Base-by-base conservation (phyloP, 2,113 vertebrate genomes). In the Alligator mississippiensis region DNA sequence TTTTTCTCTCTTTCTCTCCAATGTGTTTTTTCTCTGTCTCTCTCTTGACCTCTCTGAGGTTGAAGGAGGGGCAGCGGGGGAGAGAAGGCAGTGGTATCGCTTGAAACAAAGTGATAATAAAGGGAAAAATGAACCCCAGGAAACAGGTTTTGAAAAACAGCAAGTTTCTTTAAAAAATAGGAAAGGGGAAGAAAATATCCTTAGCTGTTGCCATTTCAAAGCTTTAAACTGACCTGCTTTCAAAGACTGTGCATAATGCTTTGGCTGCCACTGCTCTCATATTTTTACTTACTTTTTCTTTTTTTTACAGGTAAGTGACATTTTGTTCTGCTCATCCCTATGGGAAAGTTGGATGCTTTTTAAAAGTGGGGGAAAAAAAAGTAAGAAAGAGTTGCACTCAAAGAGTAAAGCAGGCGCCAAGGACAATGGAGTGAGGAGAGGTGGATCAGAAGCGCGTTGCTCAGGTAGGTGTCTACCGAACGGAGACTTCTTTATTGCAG, bases 231-330 rank as follows among this genome's bases (percentile, higher is more conserved):
- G 97, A 97, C 98, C 97, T 96, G 96, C 97, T 98, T 98, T 98
- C 97, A 98, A 98, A 98, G 96, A 83, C 85, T 21, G 79, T 77
- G 24, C 95, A 68, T 96, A 96, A 97, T 95, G 81, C 79, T 96
- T 89, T 88, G 78, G 72, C 80, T 97, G 92, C 97, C 93, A 96
- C 91, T 96, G 95, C 82, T 96, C 30, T 94, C 78, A 95, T 90
- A 82, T 84, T 88, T 78, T 6, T 22, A 22, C 58, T 11, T 72
- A 77, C 77, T 75, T 59, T 4, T 7, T 5, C 12, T 55, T 27
- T 19, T 38, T 92, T 93, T 96, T 95, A 96, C 92, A 98, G 97
- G 97, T 98, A 98, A 98, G 97, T 98, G 97, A 95, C 95, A 97
- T 97, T 98, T 98, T 96, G 93, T 97, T 98, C 96, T 94, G 28